Percentiles rank a stretch among this genome's conserved stretches.
These are phyloP conservation scores for Dicranocentrus wangi DNA, from an alignment of 2,888 invertebrate species.

Conservation along the genomic window DNA sequence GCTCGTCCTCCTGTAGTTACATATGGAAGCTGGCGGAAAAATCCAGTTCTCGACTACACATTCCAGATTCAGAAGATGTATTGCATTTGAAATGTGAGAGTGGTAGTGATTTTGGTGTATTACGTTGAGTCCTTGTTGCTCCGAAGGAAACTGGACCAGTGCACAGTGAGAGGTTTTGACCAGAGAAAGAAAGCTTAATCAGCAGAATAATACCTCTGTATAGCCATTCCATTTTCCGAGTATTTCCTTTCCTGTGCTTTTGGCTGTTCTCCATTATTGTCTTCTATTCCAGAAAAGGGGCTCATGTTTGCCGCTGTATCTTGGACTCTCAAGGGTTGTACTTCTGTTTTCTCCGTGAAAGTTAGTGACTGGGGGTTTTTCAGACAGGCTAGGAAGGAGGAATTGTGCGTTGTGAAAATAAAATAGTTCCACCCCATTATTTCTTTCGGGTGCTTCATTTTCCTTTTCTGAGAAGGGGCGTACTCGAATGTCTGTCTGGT, in stretches of 20 bases:
- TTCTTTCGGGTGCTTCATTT: conserved; percentile 37
- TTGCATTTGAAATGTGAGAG: conserved; percentile 44
- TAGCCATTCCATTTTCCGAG: conserved; percentile 1
- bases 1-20: too few species aligned
- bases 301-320: conserved; percentile 39
- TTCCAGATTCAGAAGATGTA: conserved; percentile 22
- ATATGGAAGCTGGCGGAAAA: too few species aligned
- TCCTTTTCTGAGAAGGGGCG: conserved; percentile 43
- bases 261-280: conserved; percentile 57
- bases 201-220: conserved; percentile 43
- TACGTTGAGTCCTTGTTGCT: conserved; percentile 10
- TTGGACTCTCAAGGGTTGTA: conserved; percentile 1
- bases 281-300: conserved; percentile 15
- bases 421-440: conserved; percentile 26
- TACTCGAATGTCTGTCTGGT: not conserved
- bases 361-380: not conserved
- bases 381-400: conserved; percentile 2
- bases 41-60: too few species aligned
- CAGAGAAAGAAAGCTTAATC: conserved; percentile 49
- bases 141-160: not conserved
- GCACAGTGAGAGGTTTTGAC: conserved; percentile 36
- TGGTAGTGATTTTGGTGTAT: conserved; percentile 8
- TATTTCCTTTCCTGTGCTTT: conserved; percentile 35
- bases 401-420: conserved; percentile 39
- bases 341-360: not conserved